Evolutionary conservation across 2,888 invertebrate genomes (phyloP), one percentile per base, ranked within the genome.

Genomic region (Dicyrtoma fusca): DNA sequence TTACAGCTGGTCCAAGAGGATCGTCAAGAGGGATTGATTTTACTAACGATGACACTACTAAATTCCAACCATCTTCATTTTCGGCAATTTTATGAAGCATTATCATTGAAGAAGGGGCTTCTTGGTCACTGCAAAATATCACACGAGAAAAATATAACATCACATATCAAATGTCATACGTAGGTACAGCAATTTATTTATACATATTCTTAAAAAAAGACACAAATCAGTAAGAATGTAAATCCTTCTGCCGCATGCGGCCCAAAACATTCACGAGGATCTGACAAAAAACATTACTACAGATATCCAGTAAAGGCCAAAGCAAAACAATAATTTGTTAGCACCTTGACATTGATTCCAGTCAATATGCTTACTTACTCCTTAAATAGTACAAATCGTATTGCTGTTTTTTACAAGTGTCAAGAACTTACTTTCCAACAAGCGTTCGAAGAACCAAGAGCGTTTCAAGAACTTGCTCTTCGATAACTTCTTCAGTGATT

Each of bases 1-100:
- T 94, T 49, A 94, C 93, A 19, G 94, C 94, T 1, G 95, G 94
- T 0, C 95, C 95, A 74, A 95, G 87, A 3, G 94, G 90, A 84
- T 95, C 90, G 70, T 90, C 88, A 81, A 85, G 83, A 0, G 95
- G 95, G 75, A 95, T 91, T 21, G 91, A 89, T 80, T 89, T 88
- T 51, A 94, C 89, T 87, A 95, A 89, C 0, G 93, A 92, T 74
- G 89, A 88, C 0, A 95, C 90, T 47, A 95, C 90, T 83, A 91
- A 90, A 74, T 94, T 89, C 95, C 95, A 97, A 0, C 95, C 95
- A 72, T 92, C 92, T 81, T 94, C 94, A 81, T 91, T 90, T 77
- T 95, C 95, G 51, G 95, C 95, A 75, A 95, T 92, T 75, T 88
- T 87, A 82, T 94, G 92, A 47, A 96, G 85, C 81, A 90, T 89